A percentile compares a stretch with the other conserved stretches of the same genome.
Evolutionary conservation across 2,797 vertebrate species (phyloP).

Genomic region (Cuculus canorus): DNA sequence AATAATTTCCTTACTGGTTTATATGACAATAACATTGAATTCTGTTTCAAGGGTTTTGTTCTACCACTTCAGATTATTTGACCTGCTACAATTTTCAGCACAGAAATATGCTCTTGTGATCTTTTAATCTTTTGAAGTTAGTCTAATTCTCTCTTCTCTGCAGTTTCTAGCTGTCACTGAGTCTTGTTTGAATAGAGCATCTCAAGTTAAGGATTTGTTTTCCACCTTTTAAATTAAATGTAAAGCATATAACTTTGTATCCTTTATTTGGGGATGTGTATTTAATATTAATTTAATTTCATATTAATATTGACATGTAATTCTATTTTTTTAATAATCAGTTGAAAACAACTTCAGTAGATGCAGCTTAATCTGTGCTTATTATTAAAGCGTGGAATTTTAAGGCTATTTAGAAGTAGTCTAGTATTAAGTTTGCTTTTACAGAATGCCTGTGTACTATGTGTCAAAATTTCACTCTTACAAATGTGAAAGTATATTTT

Average conservation of each 20-base stretch:
- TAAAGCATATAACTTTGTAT: neutral
- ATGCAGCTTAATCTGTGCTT: neutral
- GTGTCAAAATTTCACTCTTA: neutral
- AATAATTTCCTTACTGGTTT: neutral
- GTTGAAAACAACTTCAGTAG: neutral
- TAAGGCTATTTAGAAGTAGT: neutral
- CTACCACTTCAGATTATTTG: neutral
- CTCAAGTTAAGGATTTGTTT: neutral
- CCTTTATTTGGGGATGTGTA: neutral
- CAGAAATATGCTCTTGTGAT: neutral
- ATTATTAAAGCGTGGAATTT: neutral
- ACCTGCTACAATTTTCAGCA: neutral
- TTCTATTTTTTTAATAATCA: neutral
- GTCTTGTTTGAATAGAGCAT: neutral
- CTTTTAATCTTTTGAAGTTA: conserved; percentile 12
- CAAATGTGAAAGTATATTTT: neutral
- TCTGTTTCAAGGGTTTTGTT: conserved; percentile 4
- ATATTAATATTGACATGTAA: neutral
- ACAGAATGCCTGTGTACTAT: neutral
- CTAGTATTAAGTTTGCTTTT: neutral
- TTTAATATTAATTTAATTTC: neutral
- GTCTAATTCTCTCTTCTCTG: neutral
- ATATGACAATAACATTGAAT: neutral
- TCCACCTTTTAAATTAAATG: neutral
- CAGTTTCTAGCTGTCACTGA: neutral